phyloP scores from a whole-genome alignment of 2,797 vertebrate genomes.

The Lates japonicus region DNA sequence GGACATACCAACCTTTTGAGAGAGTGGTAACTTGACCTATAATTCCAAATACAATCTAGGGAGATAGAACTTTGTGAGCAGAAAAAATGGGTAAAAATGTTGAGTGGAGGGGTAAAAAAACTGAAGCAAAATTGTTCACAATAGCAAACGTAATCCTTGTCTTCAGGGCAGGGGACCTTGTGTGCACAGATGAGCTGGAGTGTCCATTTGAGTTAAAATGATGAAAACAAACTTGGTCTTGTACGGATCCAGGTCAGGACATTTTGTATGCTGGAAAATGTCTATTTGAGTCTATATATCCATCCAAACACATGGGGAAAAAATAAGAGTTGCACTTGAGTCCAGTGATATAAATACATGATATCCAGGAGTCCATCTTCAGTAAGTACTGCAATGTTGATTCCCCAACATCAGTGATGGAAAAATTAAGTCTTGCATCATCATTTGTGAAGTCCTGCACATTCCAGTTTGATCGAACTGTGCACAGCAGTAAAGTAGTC shows the following conservation, averaged over 20 bases:
- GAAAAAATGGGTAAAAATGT: slow-evolving; percentile 85
- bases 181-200: slow-evolving; percentile 55
- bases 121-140: slow-evolving; percentile 55
- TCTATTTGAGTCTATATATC: slow-evolving; percentile 58
- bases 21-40: slow-evolving; percentile 99
- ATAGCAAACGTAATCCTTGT: slow-evolving; percentile 83
- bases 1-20: slow-evolving; percentile 99
- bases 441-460: slow-evolving; percentile 52
- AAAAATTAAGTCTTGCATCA: slow-evolving; percentile 52
- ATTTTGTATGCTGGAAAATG: slow-evolving; percentile 53
- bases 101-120: slow-evolving; percentile 75
- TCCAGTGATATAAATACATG: slow-evolving; percentile 45
- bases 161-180: slow-evolving; percentile 49
- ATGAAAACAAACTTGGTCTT: slow-evolving; percentile 40
- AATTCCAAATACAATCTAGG: slow-evolving; percentile 99
- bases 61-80: slow-evolving; percentile 98
- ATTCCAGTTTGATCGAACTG: slow-evolving; percentile 45
- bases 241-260: slow-evolving; percentile 56
- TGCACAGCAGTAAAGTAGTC: slow-evolving; percentile 39
- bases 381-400: slow-evolving; percentile 16
- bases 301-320: slow-evolving; percentile 29
- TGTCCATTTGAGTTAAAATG: slow-evolving; percentile 58
- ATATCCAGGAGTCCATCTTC: slow-evolving; percentile 72
- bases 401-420: slow-evolving; percentile 18
- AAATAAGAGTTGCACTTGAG: slow-evolving; percentile 12